Conservation (phyloP, 2,113 vertebrate genomes). For the Lasiurus borealis region DNA sequence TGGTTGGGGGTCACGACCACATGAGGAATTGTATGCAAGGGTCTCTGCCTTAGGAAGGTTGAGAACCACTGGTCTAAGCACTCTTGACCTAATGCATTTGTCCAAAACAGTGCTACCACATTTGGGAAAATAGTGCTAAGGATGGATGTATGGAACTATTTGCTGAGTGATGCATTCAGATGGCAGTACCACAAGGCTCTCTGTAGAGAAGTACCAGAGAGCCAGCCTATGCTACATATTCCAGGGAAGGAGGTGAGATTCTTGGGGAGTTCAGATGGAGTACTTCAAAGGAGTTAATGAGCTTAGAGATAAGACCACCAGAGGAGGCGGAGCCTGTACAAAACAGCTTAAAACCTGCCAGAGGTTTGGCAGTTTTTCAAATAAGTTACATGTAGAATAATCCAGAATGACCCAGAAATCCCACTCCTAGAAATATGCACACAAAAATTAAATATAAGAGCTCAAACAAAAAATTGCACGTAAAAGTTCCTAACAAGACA, state of each 20-base stretch:
- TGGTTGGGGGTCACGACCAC: too few species aligned
- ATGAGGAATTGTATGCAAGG: too few species aligned
- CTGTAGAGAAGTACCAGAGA: not conserved
- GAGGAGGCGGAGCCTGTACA: not conserved
- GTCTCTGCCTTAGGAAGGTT: too few species aligned
- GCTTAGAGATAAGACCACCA: not conserved
- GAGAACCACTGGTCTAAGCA: too few species aligned
- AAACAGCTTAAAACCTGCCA: slow-evolving; percentile 52
- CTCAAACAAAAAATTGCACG: not conserved
- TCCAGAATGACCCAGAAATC: too few species aligned
- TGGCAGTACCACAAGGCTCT: accelerated
- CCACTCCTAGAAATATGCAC: not conserved
- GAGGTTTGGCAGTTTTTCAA: not conserved
- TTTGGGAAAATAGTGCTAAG: not conserved
- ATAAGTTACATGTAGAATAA: not conserved
- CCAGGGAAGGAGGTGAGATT: too few species aligned
- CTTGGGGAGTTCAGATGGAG: accelerated
- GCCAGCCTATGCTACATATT: not conserved
- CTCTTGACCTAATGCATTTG: not conserved
- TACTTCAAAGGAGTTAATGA: not conserved
- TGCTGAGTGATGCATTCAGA: not conserved
- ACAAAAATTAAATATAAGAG: not conserved
- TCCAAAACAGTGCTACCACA: not conserved
- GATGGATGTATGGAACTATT: not conserved
- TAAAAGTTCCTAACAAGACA: not conserved